A percentile compares a stretch with the other conserved stretches of the same genome.
Evolutionary conservation across 2,888 invertebrate genomes (phyloP).

Genomic region (Trissoscelio sp.): DNA sequence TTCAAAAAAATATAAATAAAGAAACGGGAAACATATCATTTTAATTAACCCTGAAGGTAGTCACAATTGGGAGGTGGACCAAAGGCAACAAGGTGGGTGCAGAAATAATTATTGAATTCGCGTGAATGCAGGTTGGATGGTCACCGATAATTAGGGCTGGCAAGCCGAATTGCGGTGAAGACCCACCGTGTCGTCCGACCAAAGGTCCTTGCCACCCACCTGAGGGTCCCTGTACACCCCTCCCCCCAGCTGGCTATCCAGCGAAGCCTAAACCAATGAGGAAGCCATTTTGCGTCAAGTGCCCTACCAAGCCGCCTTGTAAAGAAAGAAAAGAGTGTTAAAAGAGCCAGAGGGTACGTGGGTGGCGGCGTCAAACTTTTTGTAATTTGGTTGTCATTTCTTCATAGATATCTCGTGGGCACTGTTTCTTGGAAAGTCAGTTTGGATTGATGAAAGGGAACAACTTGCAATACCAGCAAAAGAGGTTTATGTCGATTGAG

Average conservation of each 20-base stretch:
- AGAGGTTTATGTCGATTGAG: not conserved
- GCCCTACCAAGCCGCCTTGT: conserved; percentile 78
- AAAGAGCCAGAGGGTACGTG: conserved; percentile 79
- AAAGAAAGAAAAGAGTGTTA: conserved; percentile 73
- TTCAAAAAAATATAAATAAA: not conserved
- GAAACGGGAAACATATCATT: no score
- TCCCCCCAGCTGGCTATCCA: conserved; percentile 75
- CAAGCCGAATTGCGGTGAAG: conserved; percentile 75
- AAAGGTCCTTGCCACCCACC: conserved; percentile 76
- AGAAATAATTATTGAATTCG: conserved; percentile 52
- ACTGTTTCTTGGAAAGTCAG: not conserved
- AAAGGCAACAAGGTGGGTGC: conserved; percentile 48
- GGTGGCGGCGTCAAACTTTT: conserved; percentile 42
- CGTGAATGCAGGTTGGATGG: conserved; percentile 57
- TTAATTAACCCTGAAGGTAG: conserved; percentile 10
- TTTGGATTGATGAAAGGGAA: not conserved
- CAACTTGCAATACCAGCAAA: not conserved
- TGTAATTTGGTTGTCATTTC: conserved; percentile 30
- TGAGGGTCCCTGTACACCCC: conserved; percentile 75
- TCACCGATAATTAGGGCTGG: conserved; percentile 69
- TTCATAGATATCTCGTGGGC: conserved; percentile 34
- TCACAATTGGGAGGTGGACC: conserved; percentile 63
- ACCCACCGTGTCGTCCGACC: conserved; percentile 69
- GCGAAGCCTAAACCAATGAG: conserved; percentile 71
- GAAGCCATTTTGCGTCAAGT: conserved; percentile 79